Conservation (phyloP, 1,140 invertebrate genomes). For the Drosophila oshimai region DNA sequence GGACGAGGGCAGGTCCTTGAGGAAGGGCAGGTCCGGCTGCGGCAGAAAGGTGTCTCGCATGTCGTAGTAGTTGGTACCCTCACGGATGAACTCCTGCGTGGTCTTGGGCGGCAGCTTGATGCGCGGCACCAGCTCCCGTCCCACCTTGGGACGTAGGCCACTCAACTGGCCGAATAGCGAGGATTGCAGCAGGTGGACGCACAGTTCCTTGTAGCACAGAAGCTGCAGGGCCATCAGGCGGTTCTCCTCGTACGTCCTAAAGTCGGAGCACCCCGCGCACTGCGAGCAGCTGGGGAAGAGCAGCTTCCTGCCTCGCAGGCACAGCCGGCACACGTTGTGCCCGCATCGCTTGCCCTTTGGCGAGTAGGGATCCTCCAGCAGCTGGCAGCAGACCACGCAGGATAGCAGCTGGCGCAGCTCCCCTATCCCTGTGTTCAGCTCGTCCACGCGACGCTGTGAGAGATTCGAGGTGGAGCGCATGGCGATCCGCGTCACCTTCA, state of each 20-base stretch:
- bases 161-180: constrained; percentile 84
- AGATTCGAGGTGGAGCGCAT: constrained; percentile 37
- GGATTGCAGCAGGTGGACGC: constrained; percentile 90
- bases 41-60: constrained; percentile 86
- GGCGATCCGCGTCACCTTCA: constrained; percentile 34
- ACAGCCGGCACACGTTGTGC: constrained; percentile 93
- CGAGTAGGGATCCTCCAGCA: constrained; percentile 91
- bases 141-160: constrained; percentile 4
- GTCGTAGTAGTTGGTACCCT: constrained; percentile 90
- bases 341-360: constrained; percentile 91
- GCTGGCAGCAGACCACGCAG: constrained; percentile 93
- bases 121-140: constrained; percentile 7
- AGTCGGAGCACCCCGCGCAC: constrained; percentile 90
- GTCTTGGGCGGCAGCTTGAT: constrained; percentile 84
- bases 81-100: constrained; percentile 89
- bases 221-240: constrained; percentile 90
- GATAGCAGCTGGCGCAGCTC: constrained; percentile 93
- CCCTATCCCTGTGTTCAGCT: constrained; percentile 91
- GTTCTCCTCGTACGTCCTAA: constrained; percentile 90
- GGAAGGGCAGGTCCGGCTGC: constrained; percentile 31
- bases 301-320: constrained; percentile 92
- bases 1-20: constrained; percentile 18
- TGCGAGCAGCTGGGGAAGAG: constrained; percentile 92
- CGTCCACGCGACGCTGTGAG: constrained; percentile 88
- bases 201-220: constrained; percentile 94